These are phyloP conservation scores for Aradophagus sp. DNA, from an alignment of 1,140 invertebrate genomes.

Conservation along the genomic window DNA sequence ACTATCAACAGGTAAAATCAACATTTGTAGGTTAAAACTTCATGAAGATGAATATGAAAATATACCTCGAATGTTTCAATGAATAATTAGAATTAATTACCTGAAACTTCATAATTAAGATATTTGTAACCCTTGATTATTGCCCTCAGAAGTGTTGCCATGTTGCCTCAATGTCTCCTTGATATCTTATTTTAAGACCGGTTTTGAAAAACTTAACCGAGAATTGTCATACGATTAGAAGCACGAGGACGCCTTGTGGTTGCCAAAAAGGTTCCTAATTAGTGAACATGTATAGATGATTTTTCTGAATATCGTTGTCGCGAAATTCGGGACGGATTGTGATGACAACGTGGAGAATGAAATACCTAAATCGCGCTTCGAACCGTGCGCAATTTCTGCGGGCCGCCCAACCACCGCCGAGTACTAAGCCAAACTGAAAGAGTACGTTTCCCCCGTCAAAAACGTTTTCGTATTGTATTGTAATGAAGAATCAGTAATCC, in stretches of 20 bases:
- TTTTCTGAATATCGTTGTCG: no score
- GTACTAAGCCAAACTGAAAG: constrained; percentile 61
- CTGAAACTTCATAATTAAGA: constrained; percentile 62
- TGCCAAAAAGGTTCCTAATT: no score
- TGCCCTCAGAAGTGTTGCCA: constrained; percentile 64
- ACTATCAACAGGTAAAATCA: no score
- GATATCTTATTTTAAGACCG: constrained; percentile 11
- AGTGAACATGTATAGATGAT: no score
- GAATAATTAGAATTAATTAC: constrained; percentile 32
- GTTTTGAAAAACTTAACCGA: constrained; percentile 4
- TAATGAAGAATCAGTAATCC: no score
- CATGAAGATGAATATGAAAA: no score
- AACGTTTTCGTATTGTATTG: no score
- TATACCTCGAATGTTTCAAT: constrained; percentile 1
- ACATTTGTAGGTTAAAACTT: no score
- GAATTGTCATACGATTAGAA: constrained; percentile 27
- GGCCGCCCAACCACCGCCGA: constrained; percentile 58
- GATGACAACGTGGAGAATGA: not conserved
- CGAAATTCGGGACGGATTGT: constrained; percentile 15
- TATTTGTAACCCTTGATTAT: constrained; percentile 58
- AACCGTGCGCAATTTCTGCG: no score
- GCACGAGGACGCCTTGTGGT: not conserved
- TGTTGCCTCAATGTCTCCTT: constrained; percentile 24
- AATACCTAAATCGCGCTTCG: no score
- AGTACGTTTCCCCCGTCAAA: constrained; percentile 28